These are phyloP conservation scores for Phanerotoma sp. DNA, from an alignment of 2,888 invertebrate species.

Conservation along the genomic window DNA sequence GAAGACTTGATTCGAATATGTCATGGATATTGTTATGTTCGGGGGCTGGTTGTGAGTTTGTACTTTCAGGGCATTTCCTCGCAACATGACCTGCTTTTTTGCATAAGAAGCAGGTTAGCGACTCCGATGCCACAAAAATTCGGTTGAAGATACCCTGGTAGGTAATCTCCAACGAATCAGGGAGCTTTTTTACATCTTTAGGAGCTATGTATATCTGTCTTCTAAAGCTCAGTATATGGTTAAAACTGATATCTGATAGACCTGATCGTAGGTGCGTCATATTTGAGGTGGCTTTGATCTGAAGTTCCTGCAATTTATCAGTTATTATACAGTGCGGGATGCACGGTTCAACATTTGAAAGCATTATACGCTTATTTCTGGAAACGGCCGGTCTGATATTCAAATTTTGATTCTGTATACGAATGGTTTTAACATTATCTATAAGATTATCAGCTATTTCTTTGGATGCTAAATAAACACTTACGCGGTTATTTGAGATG, in stretches of 20 bases:
- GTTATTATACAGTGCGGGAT: conserved; percentile 2
- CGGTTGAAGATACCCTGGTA: conserved; percentile 24
- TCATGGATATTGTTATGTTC: neutral
- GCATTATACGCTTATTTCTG: conserved; percentile 7
- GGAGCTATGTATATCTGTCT: conserved; percentile 30
- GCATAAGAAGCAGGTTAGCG: conserved; percentile 14
- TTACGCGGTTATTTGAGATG: conserved; percentile 9
- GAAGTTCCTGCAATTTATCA: too few species aligned
- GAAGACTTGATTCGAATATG: too few species aligned
- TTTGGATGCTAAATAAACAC: conserved; percentile 6
- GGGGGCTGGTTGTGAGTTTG: too few species aligned
- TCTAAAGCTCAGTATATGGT: too few species aligned
- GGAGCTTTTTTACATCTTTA: conserved; percentile 24
- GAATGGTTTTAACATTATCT: conserved; percentile 24
- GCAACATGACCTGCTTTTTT: conserved; percentile 19
- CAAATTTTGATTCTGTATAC: conserved; percentile 13
- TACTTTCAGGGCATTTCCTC: conserved; percentile 11
- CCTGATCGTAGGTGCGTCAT: too few species aligned
- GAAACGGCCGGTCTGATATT: conserved; percentile 32
- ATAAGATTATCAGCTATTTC: conserved; percentile 9
- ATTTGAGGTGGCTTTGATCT: too few species aligned
- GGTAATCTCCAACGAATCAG: conserved; percentile 14
- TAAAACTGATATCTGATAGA: too few species aligned
- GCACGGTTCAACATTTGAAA: conserved; percentile 10
- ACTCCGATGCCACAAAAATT: conserved; percentile 17